Base-by-base conservation (phyloP, 2,888 invertebrate species). In the Caenorhabditis zanzibari region DNA sequence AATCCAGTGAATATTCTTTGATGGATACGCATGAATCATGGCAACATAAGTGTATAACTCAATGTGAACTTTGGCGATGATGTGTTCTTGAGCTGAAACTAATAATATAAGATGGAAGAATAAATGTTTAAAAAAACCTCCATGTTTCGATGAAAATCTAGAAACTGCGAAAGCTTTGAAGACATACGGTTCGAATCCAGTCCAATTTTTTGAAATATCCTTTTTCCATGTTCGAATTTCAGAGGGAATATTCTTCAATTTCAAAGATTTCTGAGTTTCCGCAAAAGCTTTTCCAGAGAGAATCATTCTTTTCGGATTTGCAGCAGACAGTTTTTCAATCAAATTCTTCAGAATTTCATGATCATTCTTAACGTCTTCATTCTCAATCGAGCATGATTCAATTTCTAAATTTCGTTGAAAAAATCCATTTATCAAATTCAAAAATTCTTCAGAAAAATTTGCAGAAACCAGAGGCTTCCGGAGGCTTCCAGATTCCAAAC, bases 181-280 rank as follows among this genome's bases (percentile, higher is more conserved):
- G 2, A 35, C 47, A 1, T 9, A 2, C 26, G 6, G 4, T 14
- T 35, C 32, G 14, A 10, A 66, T 2, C 26, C 32, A 22, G n/a
- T 22, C 49, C 49, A 28, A 9, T 35, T 19, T 52, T 35, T 49
- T n/a, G 66, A 49, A 10, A 16, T 32, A 28, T 66, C 66, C 26
- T 66, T 66, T 35, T 12, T 49, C 66, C 66, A 66, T 28, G 32
- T 66, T 5, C 66, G 49, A 26, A 66, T 49, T 19, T 52, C 63
- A 24, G 61, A 41, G 0, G 41, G 24, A n/a, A 19, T 63, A 7
- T 44, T 44, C 24, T 44, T n/a, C 26, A 19, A 14, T 19, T 44
- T 32, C 12, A 54, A 14, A 24, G 26, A 24, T 28, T 63, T 44
- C n/a, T 26, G 14, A 35, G 32, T 35, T 49, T 49, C 22, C 0